Percentiles rank a stretch among this genome's conserved stretches.
phyloP scores from a whole-genome alignment of 2,113 vertebrate genomes.

The Genyomyrus donnyi region DNA sequence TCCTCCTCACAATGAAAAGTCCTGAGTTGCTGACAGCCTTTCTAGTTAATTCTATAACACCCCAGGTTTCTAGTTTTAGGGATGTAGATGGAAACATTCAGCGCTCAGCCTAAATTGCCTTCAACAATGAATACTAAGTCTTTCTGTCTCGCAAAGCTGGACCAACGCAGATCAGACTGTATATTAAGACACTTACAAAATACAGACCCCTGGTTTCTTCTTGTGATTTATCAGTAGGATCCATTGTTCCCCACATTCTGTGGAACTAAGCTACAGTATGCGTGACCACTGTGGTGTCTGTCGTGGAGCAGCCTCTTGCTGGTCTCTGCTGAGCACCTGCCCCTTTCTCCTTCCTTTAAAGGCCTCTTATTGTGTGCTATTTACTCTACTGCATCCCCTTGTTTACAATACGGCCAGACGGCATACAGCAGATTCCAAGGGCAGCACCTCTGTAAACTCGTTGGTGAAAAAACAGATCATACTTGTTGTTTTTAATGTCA shows the following conservation, averaged over 20 bases:
- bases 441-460: background rate
- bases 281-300: background rate
- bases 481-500: background rate
- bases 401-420: background rate
- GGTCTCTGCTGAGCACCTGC: background rate
- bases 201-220: background rate
- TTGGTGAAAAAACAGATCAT: background rate
- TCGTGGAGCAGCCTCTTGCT: background rate
- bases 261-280: background rate
- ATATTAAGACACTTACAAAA: background rate
- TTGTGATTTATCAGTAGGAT: background rate
- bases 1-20: background rate
- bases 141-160: background rate
- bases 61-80: background rate
- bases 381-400: background rate
- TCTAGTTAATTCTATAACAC: background rate
- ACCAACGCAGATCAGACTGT: background rate
- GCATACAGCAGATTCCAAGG: background rate
- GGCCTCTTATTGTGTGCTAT: background rate
- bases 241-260: background rate
- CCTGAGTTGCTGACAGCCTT: background rate
- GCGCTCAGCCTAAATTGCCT: background rate
- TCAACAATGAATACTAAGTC: background rate
- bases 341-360: background rate
- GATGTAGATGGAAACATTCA: background rate